Percentiles rank a stretch among this genome's conserved stretches.
phyloP scores from a whole-genome alignment of 1,140 invertebrate genomes.

The Chionoecetes opilio region DNA sequence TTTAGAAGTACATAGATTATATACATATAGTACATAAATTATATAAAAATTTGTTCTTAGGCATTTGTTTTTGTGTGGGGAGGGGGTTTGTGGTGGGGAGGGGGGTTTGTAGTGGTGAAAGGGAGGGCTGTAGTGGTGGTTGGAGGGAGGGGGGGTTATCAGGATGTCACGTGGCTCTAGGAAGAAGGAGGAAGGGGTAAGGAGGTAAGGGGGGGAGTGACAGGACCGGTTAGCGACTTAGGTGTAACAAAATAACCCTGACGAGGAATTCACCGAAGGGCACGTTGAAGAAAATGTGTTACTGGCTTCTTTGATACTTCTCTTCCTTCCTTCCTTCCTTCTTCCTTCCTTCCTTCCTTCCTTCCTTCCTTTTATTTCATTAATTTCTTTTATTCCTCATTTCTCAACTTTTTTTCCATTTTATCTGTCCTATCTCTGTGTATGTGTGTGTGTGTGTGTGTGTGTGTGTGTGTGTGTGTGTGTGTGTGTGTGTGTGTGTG shows the following conservation, averaged over 20 bases:
- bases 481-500: no score
- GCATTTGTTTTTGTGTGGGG: no score
- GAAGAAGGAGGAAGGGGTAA: background rate
- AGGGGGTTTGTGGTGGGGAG: background rate
- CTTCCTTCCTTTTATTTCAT: background rate
- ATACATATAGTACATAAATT: no score
- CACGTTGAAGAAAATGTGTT: background rate
- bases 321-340: slow-evolving; percentile 16
- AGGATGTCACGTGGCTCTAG: background rate
- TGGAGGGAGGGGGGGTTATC: no score
- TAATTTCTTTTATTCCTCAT: background rate
- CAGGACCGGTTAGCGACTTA: background rate
- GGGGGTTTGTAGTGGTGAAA: background rate
- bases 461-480: no score
- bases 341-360: background rate
- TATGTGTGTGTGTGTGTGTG: no score
- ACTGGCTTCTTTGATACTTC: background rate
- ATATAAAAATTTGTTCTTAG: no score
- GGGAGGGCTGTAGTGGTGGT: background rate
- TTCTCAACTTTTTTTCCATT: background rate
- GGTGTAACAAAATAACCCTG: background rate
- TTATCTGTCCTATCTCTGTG: background rate
- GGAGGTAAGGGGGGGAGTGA: background rate
- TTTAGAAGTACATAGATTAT: no score
- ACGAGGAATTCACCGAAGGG: background rate